A percentile compares a stretch with the other conserved stretches of the same genome.
Evolutionary conservation across 2,888 invertebrate genomes (phyloP).

Genomic region (Fragum sueziense): DNA sequence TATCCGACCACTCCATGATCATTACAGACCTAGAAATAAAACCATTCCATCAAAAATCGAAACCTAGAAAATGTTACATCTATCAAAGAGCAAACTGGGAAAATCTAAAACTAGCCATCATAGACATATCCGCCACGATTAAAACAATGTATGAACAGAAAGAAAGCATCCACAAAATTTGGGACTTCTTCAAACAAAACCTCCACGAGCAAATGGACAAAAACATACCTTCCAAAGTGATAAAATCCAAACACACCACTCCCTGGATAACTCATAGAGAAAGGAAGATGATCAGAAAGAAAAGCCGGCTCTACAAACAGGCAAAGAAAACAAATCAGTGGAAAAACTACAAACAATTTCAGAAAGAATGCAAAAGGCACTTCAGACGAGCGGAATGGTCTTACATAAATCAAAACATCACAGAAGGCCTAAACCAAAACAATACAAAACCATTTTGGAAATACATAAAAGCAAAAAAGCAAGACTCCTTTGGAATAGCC

Average conservation of each 20-base stretch:
- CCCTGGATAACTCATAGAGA: slow-evolving; percentile 26
- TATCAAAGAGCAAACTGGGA: slow-evolving; percentile 44
- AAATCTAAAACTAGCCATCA: neutral
- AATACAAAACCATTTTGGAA: neutral
- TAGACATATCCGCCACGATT: neutral
- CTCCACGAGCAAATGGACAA: neutral
- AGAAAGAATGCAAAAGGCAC: slow-evolving; percentile 32
- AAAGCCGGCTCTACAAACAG: slow-evolving; percentile 40
- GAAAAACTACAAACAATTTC: slow-evolving; percentile 29
- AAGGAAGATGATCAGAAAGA: slow-evolving; percentile 11
- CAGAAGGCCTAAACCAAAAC: slow-evolving; percentile 33
- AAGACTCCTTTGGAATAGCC: neutral
- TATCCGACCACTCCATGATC: slow-evolving; percentile 43
- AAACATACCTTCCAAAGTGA: neutral
- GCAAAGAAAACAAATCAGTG: slow-evolving; percentile 45
- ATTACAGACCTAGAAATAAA: slow-evolving; percentile 36
- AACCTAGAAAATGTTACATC: slow-evolving; percentile 33
- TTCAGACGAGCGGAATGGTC: slow-evolving; percentile 37
- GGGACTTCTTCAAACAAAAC: neutral
- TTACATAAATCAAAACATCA: slow-evolving; percentile 32
- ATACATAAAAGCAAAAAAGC: neutral
- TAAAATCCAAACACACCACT: neutral
- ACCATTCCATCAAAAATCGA: slow-evolving; percentile 4
- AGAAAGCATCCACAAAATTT: neutral
- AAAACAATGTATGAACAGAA: neutral